Conservation (phyloP, 2,888 invertebrate species). For the Catocala fraxini region DNA sequence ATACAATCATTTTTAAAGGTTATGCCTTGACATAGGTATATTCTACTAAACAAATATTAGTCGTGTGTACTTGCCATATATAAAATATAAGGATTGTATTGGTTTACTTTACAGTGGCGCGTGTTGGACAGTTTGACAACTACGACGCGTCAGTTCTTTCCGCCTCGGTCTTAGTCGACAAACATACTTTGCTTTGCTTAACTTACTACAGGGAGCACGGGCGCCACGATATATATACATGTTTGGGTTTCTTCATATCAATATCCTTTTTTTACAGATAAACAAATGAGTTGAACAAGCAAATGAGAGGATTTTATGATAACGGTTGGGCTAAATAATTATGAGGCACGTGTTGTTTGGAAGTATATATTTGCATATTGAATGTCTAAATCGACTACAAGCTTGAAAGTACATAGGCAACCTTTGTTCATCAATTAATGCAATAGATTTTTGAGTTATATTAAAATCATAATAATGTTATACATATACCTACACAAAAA, state of each 20-base stretch:
- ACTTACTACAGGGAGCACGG: slow-evolving; percentile 4
- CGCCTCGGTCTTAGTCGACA: slow-evolving; percentile 23
- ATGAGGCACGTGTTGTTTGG: neutral
- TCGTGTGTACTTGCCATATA: neutral
- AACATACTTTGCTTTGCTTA: slow-evolving; percentile 33
- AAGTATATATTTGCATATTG: too few relatives aligned
- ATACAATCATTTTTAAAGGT: too few relatives aligned
- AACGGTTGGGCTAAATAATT: slow-evolving; percentile 7
- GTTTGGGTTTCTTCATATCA: slow-evolving; percentile 24
- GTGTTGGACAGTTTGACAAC: slow-evolving; percentile 46
- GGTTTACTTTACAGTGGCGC: slow-evolving; percentile 34
- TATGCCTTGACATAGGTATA: too few relatives aligned
- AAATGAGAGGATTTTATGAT: slow-evolving; percentile 12
- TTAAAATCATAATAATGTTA: too few relatives aligned
- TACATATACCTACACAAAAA: too few relatives aligned
- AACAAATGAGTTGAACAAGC: slow-evolving; percentile 11
- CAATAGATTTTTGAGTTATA: too few relatives aligned
- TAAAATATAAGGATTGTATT: neutral
- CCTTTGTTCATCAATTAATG: too few relatives aligned
- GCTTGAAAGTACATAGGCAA: neutral
- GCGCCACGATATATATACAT: slow-evolving; percentile 18
- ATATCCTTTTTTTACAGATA: slow-evolving; percentile 13
- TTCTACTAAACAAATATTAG: neutral
- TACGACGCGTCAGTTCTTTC: slow-evolving; percentile 35
- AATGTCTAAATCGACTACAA: neutral